Evolutionary conservation across 2,113 vertebrate species (phyloP).

Genomic region (Sterrhoptilus dennistouni): DNA sequence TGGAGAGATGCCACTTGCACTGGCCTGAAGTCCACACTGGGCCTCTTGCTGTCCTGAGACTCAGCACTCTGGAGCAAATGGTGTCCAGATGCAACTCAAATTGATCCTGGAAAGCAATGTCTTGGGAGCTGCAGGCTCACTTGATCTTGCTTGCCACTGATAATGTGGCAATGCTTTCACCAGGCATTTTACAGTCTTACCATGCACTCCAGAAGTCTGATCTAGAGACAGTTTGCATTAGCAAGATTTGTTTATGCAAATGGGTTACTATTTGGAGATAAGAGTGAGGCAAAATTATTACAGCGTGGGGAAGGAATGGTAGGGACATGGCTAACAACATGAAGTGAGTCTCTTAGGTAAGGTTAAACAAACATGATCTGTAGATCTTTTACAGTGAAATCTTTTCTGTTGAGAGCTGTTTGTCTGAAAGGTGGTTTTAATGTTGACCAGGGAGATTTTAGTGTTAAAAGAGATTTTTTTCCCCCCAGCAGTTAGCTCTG

Average conservation of each 20-base stretch:
- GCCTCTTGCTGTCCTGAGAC: neutral
- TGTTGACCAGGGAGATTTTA: neutral
- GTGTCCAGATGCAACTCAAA: neutral
- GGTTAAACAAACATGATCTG: neutral
- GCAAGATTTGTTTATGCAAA: neutral
- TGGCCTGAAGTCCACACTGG: neutral
- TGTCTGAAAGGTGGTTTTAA: neutral
- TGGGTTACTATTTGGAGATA: neutral
- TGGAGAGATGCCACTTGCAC: neutral
- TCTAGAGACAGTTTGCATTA: neutral
- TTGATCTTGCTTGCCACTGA: neutral
- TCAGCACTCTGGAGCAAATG: neutral
- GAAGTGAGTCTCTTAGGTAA: neutral
- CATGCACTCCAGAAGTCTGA: neutral
- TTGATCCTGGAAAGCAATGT: neutral
- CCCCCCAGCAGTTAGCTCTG: neutral
- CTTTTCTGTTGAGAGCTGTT: neutral
- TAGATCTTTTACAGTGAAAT: neutral
- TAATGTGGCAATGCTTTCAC: neutral
- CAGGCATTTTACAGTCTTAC: neutral
- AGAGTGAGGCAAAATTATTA: neutral
- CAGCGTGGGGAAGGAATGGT: neutral
- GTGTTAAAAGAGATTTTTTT: neutral
- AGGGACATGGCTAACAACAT: neutral
- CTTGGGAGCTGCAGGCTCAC: accelerated